phyloP scores from a whole-genome alignment of 2,888 invertebrate species.

The Bursaphelenchus okinawaensis region DNA sequence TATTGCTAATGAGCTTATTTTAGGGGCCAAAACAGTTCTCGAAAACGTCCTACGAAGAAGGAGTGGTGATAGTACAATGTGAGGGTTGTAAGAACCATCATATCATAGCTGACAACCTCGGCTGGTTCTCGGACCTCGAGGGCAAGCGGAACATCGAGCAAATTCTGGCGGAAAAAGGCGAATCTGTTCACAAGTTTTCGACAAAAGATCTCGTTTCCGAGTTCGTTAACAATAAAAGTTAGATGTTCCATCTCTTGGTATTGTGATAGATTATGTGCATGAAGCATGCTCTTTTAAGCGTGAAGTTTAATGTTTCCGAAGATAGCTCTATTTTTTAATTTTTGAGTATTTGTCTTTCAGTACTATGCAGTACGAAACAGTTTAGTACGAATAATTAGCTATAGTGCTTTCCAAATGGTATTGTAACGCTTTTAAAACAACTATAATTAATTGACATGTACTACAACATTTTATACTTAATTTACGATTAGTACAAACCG shows the following conservation, averaged over 20 bases:
- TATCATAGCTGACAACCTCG: constrained; percentile 88
- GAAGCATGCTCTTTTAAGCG: too few species aligned
- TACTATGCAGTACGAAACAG: too few species aligned
- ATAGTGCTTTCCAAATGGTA: too few species aligned
- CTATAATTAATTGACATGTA: too few species aligned
- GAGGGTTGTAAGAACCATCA: constrained; percentile 70
- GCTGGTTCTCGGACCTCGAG: constrained; percentile 78
- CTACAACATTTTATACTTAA: too few species aligned
- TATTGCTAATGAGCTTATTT: not conserved
- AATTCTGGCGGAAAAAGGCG: constrained; percentile 79
- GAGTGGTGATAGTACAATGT: constrained; percentile 86
- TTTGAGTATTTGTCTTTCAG: too few species aligned
- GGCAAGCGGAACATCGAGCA: constrained; percentile 75
- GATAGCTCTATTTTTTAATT: too few species aligned
- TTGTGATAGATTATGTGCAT: too few species aligned
- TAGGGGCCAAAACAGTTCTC: constrained; percentile 55
- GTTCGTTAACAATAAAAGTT: not conserved
- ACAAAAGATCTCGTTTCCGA: not conserved
- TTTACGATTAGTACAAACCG: too few species aligned
- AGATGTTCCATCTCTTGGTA: not conserved
- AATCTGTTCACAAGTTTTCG: constrained; percentile 65
- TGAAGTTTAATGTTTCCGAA: too few species aligned
- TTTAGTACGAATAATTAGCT: too few species aligned
- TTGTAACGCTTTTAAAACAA: too few species aligned
- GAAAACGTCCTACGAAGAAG: constrained; percentile 47